These are phyloP conservation scores for Brachypterus glaber DNA, from an alignment of 2,888 invertebrate species.

Conservation along the genomic window DNA sequence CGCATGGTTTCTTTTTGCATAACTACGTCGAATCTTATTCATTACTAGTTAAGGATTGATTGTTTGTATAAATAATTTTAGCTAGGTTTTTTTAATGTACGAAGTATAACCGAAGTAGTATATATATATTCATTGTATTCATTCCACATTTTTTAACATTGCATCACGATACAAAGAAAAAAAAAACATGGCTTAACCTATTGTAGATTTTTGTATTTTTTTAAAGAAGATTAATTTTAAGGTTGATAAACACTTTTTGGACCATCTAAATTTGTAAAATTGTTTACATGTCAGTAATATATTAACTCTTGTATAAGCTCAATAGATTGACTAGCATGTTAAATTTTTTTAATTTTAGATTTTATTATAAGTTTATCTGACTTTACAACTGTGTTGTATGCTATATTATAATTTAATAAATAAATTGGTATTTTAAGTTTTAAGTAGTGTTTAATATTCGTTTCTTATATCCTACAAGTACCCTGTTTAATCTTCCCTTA, in stretches of 20 bases:
- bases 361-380: constrained; percentile 36
- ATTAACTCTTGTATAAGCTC: constrained; percentile 28
- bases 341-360: constrained; percentile 36
- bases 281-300: constrained; percentile 26
- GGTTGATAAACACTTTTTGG: constrained; percentile 25
- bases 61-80: constrained; percentile 43
- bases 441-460: not conserved
- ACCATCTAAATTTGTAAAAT: constrained; percentile 29
- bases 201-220: constrained; percentile 43
- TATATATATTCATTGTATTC: constrained; percentile 39
- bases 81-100: constrained; percentile 38
- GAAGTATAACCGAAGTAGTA: constrained; percentile 35
- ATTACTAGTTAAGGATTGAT: constrained; percentile 39
- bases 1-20: not conserved
- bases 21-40: constrained; percentile 30
- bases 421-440: constrained; percentile 39
- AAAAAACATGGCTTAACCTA: constrained; percentile 30
- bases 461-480: too few relatives aligned
- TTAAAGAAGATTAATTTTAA: constrained; percentile 36
- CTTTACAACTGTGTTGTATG: constrained; percentile 42
- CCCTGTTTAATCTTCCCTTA: too few relatives aligned
- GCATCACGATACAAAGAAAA: constrained; percentile 33
- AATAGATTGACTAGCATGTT: constrained; percentile 32
- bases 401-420: constrained; percentile 41
- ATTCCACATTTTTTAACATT: constrained; percentile 32